These are phyloP conservation scores for Metellina segmentata DNA, from an alignment of 2,888 invertebrate species.

Conservation along the genomic window DNA sequence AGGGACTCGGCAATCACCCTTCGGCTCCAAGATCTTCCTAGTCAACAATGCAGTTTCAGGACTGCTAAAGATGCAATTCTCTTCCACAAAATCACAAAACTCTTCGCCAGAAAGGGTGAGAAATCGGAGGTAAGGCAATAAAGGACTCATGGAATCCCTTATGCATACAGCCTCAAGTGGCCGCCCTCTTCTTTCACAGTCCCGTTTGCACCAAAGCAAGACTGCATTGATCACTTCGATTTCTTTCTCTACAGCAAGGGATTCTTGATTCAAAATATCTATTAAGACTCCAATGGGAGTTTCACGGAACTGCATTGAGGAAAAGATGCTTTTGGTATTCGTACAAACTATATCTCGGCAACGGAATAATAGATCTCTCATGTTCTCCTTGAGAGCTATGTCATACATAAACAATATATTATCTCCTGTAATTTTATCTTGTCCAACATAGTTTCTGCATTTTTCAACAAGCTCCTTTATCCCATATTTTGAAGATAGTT, in stretches of 20 bases:
- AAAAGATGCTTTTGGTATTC: constrained; percentile 3
- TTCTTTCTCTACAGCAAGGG: constrained; percentile 16
- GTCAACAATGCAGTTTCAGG: constrained; percentile 23
- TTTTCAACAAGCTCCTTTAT: constrained; percentile 6
- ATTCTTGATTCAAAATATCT: constrained; percentile 32
- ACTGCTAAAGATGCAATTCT: constrained; percentile 1
- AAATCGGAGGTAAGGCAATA: constrained; percentile 32
- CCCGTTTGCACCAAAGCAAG: constrained; percentile 4
- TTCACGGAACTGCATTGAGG: constrained; percentile 2
- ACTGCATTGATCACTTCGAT: constrained; percentile 11
- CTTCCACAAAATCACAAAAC: constrained; percentile 44
- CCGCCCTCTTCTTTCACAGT: constrained; percentile 15
- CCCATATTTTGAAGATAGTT: background rate
- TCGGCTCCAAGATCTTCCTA: constrained; percentile 11
- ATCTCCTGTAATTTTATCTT: background rate
- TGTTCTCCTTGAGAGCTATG: background rate
- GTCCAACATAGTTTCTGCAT: background rate
- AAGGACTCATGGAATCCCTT: constrained; percentile 27
- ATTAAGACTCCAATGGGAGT: constrained; percentile 5
- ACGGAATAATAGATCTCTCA: background rate
- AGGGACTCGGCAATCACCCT: background rate
- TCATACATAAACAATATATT: constrained; percentile 40
- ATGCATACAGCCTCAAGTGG: background rate
- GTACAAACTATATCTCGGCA: constrained; percentile 15
- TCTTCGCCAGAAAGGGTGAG: constrained; percentile 18